These are phyloP conservation scores for Brachionus rubens DNA, from an alignment of 1,140 invertebrate species.

Conservation along the genomic window DNA sequence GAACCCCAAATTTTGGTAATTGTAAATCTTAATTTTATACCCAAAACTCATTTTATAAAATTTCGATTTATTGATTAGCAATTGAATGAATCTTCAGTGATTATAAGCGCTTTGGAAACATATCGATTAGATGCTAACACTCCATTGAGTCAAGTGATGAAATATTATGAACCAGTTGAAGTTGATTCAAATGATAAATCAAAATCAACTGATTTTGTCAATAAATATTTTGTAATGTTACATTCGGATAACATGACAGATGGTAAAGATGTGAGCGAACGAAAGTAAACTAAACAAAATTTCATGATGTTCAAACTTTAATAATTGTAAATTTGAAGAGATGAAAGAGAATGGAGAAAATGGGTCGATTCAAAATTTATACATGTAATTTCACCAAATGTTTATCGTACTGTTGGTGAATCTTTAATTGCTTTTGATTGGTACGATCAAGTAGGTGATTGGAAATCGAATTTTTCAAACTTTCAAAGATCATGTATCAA, in stretches of 20 bases:
- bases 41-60: background rate
- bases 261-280: conserved; percentile 49
- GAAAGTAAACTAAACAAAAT: conserved; percentile 40
- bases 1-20: conserved; percentile 1
- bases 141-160: conserved; percentile 5
- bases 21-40: background rate
- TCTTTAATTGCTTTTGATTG: conserved; percentile 82
- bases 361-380: conserved; percentile 89
- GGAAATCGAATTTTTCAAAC: conserved; percentile 73
- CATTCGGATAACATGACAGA: conserved; percentile 60
- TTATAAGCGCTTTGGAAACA: conserved; percentile 80
- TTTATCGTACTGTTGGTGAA: conserved; percentile 81
- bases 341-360: conserved; percentile 86
- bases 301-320: background rate
- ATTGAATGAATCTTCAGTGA: conserved; percentile 87
- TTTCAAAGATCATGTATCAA: conserved; percentile 82
- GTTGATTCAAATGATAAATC: conserved; percentile 67
- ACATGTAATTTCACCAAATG: conserved; percentile 90
- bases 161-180: conserved; percentile 46
- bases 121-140: conserved; percentile 51
- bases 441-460: conserved; percentile 71
- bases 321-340: conserved; percentile 63
- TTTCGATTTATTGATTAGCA: conserved; percentile 64
- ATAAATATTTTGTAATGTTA: conserved; percentile 92
- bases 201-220: conserved; percentile 70